A percentile compares a stretch with the other conserved stretches of the same genome.
Conservation (phyloP, 2,797 vertebrate genomes). For the Martes flavigula region DNA sequence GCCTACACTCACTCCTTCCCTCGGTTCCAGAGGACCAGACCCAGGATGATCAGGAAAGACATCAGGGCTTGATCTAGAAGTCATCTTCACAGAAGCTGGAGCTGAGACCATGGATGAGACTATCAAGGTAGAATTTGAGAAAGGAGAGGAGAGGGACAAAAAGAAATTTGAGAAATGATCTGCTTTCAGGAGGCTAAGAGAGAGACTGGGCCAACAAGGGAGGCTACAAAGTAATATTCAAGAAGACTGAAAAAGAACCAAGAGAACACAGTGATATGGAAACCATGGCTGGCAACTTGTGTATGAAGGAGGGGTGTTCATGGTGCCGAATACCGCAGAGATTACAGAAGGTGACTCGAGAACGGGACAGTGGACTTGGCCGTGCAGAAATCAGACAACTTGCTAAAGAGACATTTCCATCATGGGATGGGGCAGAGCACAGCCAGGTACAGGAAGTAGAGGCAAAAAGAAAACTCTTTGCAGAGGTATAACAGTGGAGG, state of each 20-base stretch:
- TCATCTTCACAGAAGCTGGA: background rate
- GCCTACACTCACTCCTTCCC: background rate
- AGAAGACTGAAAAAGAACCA: background rate
- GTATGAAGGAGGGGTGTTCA: background rate
- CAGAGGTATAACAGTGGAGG: background rate
- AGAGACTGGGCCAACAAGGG: background rate
- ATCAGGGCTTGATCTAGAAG: background rate
- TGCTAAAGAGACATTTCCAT: background rate
- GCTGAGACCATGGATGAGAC: background rate
- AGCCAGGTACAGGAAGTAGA: background rate
- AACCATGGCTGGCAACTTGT: background rate
- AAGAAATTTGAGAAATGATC: background rate
- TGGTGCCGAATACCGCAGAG: background rate
- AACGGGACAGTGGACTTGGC: background rate
- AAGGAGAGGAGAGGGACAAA: background rate
- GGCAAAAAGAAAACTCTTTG: background rate
- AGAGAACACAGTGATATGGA: background rate
- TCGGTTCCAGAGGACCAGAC: background rate
- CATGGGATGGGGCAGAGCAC: accelerated
- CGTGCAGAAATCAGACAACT: background rate
- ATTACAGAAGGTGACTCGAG: background rate
- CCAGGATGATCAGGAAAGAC: background rate
- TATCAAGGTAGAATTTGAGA: background rate
- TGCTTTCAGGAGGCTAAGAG: background rate
- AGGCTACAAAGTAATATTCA: background rate